Conservation (phyloP, 2,113 vertebrate species). For the Hippocampus comes region DNA sequence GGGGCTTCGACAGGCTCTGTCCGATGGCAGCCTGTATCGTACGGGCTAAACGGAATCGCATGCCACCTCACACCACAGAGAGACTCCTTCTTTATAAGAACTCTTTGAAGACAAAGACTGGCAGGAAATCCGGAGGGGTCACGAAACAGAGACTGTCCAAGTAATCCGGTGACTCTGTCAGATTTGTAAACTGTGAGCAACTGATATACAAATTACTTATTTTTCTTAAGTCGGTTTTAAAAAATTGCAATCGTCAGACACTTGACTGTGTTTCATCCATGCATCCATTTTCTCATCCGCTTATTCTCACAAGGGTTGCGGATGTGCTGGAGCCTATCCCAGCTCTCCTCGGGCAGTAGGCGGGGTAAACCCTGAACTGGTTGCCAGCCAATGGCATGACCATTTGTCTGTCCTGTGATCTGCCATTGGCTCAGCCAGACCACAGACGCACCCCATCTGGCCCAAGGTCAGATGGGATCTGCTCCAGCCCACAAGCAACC, state of each 20-base stretch:
- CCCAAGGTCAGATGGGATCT: background rate
- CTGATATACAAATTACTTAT: background rate
- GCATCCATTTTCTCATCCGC: no score
- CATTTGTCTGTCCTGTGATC: background rate
- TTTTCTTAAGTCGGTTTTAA: background rate
- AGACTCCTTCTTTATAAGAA: conserved; percentile 71
- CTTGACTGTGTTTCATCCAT: background rate
- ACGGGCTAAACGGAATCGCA: conserved; percentile 63
- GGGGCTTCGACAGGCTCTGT: conserved; percentile 71
- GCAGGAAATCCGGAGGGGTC: conserved; percentile 22
- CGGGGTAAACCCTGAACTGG: background rate
- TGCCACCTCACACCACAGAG: conserved; percentile 71
- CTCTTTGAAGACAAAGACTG: conserved; percentile 40
- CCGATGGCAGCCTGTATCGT: conserved; percentile 66
- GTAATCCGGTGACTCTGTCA: background rate
- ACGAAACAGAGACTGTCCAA: conserved; percentile 25
- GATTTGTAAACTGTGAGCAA: background rate
- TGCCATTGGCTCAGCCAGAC: background rate
- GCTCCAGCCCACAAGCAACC: background rate
- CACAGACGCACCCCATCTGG: background rate
- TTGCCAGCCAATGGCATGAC: background rate
- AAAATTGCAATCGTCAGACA: background rate
- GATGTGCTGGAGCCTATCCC: no score
- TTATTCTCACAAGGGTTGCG: no score
- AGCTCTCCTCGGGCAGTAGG: no score